phyloP scores from a whole-genome alignment of 2,113 vertebrate genomes.

The Ondatra zibethicus region DNA sequence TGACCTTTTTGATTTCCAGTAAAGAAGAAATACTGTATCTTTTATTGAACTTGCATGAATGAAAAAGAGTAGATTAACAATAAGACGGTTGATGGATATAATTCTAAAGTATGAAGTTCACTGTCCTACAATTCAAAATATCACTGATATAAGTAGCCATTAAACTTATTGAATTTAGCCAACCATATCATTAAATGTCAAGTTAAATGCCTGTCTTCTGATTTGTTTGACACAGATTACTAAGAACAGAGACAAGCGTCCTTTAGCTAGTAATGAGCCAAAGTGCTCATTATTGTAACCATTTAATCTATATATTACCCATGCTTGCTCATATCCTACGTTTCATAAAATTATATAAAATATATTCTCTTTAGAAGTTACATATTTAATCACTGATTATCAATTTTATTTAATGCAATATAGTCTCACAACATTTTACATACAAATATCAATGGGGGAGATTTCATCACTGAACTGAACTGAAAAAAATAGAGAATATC shows the following conservation, averaged over 20 bases:
- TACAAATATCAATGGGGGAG: background rate
- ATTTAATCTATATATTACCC: background rate
- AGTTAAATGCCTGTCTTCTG: background rate
- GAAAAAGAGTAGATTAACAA: background rate
- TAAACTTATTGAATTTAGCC: slow-evolving; percentile 59
- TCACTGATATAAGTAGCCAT: slow-evolving; percentile 1
- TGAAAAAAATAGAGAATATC: background rate
- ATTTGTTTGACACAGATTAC: slow-evolving; percentile 47
- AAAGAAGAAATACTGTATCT: background rate
- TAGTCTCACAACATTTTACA: background rate
- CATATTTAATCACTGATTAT: background rate
- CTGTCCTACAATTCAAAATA: slow-evolving; percentile 14
- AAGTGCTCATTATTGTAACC: background rate
- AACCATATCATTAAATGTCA: slow-evolving; percentile 56
- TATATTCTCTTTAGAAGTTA: background rate
- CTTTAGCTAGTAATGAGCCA: slow-evolving; percentile 10
- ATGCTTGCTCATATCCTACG: background rate
- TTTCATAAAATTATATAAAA: background rate
- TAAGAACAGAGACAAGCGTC: background rate
- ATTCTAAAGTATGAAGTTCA: slow-evolving; percentile 9
- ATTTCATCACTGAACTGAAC: background rate
- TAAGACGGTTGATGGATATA: background rate
- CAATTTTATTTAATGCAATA: background rate
- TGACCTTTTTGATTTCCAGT: background rate
- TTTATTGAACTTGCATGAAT: background rate